These are phyloP conservation scores for Nothoprocta perdicaria DNA, from an alignment of 2,113 vertebrate genomes.

Conservation along the genomic window DNA sequence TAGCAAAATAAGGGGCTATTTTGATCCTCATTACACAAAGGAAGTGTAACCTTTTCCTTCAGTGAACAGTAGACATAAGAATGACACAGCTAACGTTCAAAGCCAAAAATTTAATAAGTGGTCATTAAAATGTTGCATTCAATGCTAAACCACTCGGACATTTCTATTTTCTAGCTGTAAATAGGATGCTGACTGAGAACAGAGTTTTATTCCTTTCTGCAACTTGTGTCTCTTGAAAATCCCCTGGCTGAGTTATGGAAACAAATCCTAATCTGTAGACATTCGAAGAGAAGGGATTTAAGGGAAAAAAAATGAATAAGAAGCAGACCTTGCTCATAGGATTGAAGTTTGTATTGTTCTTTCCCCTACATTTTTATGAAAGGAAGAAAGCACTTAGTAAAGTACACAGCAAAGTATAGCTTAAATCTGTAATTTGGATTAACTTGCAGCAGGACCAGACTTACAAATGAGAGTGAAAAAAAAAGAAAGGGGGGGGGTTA, in stretches of 20 bases:
- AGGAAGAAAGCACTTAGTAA: not conserved
- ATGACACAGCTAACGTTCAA: not conserved
- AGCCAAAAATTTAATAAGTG: not conserved
- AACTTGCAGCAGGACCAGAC: not conserved
- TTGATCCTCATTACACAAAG: accelerated
- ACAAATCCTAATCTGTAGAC: not conserved
- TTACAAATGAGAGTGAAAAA: not conserved
- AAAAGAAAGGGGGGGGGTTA: not conserved
- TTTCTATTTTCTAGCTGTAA: not conserved
- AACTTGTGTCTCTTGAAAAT: not conserved
- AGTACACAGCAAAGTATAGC: not conserved
- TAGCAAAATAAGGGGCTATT: not conserved
- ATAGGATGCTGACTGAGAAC: not conserved
- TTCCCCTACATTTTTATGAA: not conserved
- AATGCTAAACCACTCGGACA: not conserved
- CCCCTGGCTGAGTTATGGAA: not conserved
- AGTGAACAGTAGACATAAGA: not conserved
- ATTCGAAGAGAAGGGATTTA: not conserved
- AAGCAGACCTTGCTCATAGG: not conserved
- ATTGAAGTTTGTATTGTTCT: not conserved
- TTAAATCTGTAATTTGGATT: not conserved
- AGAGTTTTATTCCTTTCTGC: not conserved
- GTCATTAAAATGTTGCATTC: not conserved
- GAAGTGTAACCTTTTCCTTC: not conserved
- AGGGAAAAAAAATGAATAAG: not conserved